Percentiles rank a stretch among this genome's conserved stretches.
Conservation (phyloP, 2,113 vertebrate species). For the Gasterosteus nipponicus region DNA sequence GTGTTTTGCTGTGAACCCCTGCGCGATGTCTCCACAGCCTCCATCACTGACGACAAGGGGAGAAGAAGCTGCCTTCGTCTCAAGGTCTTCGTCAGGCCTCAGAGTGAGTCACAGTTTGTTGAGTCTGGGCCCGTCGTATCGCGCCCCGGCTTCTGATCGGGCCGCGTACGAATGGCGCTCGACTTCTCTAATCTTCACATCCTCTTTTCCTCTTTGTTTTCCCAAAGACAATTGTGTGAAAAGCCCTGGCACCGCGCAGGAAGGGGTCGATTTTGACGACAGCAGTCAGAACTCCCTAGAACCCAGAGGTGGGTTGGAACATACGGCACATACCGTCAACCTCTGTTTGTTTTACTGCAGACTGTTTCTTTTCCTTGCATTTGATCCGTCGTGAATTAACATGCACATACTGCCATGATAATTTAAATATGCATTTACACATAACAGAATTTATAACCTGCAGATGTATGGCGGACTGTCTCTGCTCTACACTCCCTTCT, state of each 20-base stretch:
- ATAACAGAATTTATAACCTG: not conserved
- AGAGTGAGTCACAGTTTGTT: conserved; percentile 88
- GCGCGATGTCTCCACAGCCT: conserved; percentile 82
- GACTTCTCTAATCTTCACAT: conserved; percentile 76
- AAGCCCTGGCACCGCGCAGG: conserved; percentile 91
- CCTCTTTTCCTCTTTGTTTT: conserved; percentile 73
- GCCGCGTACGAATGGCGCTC: conserved; percentile 41
- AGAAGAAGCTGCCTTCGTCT: conserved; percentile 93
- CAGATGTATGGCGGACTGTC: not conserved
- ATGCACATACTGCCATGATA: not conserved
- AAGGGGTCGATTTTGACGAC: conserved; percentile 96
- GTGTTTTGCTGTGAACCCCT: conserved; percentile 15
- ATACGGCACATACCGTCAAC: not conserved
- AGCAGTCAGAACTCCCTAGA: conserved; percentile 99
- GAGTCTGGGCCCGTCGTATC: conserved; percentile 25
- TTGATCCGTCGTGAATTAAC: not conserved
- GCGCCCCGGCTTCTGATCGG: not conserved
- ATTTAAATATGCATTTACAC: not conserved
- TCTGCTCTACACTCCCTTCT: not conserved
- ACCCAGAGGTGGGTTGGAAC: conserved; percentile 94
- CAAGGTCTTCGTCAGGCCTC: conserved; percentile 95
- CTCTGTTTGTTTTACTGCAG: not conserved
- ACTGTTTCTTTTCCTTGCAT: not conserved
- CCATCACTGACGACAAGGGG: conserved; percentile 90
- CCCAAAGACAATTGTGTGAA: conserved; percentile 98